Evolutionary conservation across 2,797 vertebrate genomes (phyloP).

Genomic region (Valencia hispanica): DNA sequence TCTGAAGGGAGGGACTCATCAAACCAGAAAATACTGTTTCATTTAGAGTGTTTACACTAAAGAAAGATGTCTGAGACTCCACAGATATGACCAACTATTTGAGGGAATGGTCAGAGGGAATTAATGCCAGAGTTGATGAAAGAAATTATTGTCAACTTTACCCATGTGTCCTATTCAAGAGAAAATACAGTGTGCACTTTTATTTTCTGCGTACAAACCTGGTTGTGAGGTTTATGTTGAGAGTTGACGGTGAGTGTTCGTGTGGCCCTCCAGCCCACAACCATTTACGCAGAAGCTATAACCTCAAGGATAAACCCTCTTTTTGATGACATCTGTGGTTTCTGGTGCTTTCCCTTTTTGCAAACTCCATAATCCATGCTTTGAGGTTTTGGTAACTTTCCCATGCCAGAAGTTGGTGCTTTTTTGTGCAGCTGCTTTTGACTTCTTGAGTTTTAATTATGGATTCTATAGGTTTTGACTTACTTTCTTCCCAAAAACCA

Average conservation of each 20-base stretch:
- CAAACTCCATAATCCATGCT: slow-evolving; percentile 66
- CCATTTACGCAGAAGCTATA: slow-evolving; percentile 60
- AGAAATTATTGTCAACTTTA: slow-evolving; percentile 48
- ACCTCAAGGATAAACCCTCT: slow-evolving; percentile 71
- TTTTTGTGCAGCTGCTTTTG: slow-evolving; percentile 54
- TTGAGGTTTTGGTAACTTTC: slow-evolving; percentile 60
- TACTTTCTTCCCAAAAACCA: slow-evolving; percentile 7
- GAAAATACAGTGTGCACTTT: slow-evolving; percentile 29
- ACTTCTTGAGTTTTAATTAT: slow-evolving; percentile 57
- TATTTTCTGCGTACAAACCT: slow-evolving; percentile 14
- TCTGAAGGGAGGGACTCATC: slow-evolving; percentile 58
- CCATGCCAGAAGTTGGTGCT: slow-evolving; percentile 51
- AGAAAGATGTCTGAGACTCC: slow-evolving; percentile 30
- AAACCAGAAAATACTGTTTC: slow-evolving; percentile 63
- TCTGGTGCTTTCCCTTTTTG: slow-evolving; percentile 70
- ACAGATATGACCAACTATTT: slow-evolving; percentile 38
- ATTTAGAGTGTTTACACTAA: slow-evolving; percentile 69
- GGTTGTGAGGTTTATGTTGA: slow-evolving; percentile 34
- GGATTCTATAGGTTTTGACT: slow-evolving; percentile 57
- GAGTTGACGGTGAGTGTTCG: slow-evolving; percentile 52
- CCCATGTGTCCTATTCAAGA: slow-evolving; percentile 29
- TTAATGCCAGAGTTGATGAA: slow-evolving; percentile 61
- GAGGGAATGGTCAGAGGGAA: slow-evolving; percentile 40
- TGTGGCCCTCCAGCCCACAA: slow-evolving; percentile 55
- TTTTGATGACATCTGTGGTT: slow-evolving; percentile 71